Evolutionary conservation across 1,140 invertebrate species (phyloP), one percentile per base, ranked within the genome.

Genomic region (Thaumatotibia leucotreta): DNA sequence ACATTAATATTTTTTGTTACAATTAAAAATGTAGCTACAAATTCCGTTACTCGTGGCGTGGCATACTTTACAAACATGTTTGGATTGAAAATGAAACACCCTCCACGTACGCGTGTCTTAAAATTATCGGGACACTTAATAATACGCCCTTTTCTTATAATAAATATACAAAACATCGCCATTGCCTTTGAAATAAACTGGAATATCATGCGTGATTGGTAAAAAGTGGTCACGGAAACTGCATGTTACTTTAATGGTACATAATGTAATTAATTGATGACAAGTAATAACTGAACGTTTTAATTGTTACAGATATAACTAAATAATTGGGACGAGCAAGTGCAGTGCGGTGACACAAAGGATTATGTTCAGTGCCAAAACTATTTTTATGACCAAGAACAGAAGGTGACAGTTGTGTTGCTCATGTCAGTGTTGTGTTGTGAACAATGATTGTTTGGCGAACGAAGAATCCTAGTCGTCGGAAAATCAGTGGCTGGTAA

Each of bases 361-460:
- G 79, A 83, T 80, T 76, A 86, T 89, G 86, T 81, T 67, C 58
- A 73, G 80, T 79, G 70, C 66, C 65, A 68, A 61, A 50, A 62
- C 49, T 63, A 32, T 32, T 32, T 58, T 24, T 17, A 68, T 63
- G 67, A 29, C 69, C 65, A 72, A 61, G 65, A 66, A 70, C 63
- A 77, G 74, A 68, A 84, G 86, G 86, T 89, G 86, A 89, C 83
- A 84, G 69, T 80, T 77, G 83, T 82, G 75, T 54, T 74, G 20
- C 61, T 83, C 71, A 84, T 84, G 83, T 68, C 68, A 81, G 76
- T 83, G 78, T 63, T 71, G 73, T 75, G 64, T 65, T 64, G 65
- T 71, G 73, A 70, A 81, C 71, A 70, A 89, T 89, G 84, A 77
- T 76, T 49, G 74, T 78, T 78, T 83, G 80, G 82, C 67, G 80